Evolutionary conservation across 2,888 invertebrate genomes (phyloP).

Genomic region (Oegoconia quadripuncta): DNA sequence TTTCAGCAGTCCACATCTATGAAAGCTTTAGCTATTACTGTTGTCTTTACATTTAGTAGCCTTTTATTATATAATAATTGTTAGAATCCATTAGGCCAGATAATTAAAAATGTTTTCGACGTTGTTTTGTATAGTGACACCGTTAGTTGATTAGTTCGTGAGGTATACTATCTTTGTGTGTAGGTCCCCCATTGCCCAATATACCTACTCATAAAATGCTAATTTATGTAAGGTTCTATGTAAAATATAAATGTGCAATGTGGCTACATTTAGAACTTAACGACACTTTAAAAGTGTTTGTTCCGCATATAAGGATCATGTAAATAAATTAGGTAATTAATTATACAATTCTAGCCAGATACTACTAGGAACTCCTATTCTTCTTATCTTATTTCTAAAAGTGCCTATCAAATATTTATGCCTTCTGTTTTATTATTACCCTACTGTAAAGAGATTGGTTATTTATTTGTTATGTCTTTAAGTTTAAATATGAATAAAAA

Average conservation of each 20-base stretch:
- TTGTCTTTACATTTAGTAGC: conserved; percentile 31
- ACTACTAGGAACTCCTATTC: conserved; percentile 47
- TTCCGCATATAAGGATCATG: conserved; percentile 43
- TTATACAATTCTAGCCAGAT: conserved; percentile 44
- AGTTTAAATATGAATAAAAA: too few relatives aligned
- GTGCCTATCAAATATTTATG: conserved; percentile 43
- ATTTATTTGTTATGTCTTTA: too few relatives aligned
- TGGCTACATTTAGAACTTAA: conserved; percentile 50
- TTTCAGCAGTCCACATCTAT: conserved; percentile 50
- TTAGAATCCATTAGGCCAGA: conserved; percentile 16
- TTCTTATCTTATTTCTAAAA: conserved; percentile 49
- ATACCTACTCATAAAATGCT: conserved; percentile 55
- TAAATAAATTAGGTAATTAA: conserved; percentile 53
- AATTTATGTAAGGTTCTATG: conserved; percentile 42
- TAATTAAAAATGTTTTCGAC: conserved; percentile 22
- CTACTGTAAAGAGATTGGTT: too few relatives aligned
- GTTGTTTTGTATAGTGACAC: conserved; percentile 25
- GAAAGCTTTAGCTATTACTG: conserved; percentile 41
- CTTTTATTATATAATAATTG: conserved; percentile 25
- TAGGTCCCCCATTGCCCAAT: conserved; percentile 25
- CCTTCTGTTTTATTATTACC: conserved; percentile 36
- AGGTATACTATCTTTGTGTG: conserved; percentile 23
- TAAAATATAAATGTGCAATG: conserved; percentile 55
- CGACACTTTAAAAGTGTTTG: conserved; percentile 59
- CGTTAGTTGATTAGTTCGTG: conserved; percentile 22